Base-by-base conservation (phyloP, 2,888 invertebrate species). In the Scaptomyza tumidula region DNA sequence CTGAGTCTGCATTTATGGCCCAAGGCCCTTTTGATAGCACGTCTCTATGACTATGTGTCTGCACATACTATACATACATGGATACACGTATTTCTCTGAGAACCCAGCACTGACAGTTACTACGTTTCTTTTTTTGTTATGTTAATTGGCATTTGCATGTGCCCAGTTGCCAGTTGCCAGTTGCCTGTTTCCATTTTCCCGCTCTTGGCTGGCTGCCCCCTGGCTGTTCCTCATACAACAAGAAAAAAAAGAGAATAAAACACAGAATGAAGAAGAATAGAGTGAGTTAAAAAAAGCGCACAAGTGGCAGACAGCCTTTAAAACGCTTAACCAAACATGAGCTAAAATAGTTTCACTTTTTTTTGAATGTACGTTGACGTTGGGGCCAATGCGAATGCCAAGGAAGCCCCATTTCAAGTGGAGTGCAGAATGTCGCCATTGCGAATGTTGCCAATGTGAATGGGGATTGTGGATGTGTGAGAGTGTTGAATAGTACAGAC, bases 281-380 rank as follows among this genome's bases (percentile, higher is more conserved):
- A 48, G 29, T 35, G 27, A 52, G 52, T 10, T 41, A 16, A 52
- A 27, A 33, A 55, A 49, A 43, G 46, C 49, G 61, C 66, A 65
- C 68, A 53, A 77, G 69, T 66, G 62, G 71, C 72, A 71, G 80
- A 80, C 60, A 65, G 79, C 60, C 78, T 78, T 82, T 88, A 86
- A 88, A 88, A 86, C 88, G 88, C 88, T 84, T 88, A 84, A 77
- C 88, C 83, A 77, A 81, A 85, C 81, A 81, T 73, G 73, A 60
- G 60, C 52, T 72, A 66, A 86, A 85, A 80, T 85, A 85, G 84
- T 85, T 85, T 85, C 84, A 85, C 88, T 85, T 85, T 70, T 78
- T 71, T 50, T 0, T 41, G 37, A n/a, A 16, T 16, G 27, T 11
- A 19, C 13, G 19, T 19, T 3, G n/a, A 39, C 44, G 55, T 59